Percentiles rank a stretch among this genome's conserved stretches.
phyloP scores from a whole-genome alignment of 2,113 vertebrate species.

The Forbesichthys papilliferus region DNA sequence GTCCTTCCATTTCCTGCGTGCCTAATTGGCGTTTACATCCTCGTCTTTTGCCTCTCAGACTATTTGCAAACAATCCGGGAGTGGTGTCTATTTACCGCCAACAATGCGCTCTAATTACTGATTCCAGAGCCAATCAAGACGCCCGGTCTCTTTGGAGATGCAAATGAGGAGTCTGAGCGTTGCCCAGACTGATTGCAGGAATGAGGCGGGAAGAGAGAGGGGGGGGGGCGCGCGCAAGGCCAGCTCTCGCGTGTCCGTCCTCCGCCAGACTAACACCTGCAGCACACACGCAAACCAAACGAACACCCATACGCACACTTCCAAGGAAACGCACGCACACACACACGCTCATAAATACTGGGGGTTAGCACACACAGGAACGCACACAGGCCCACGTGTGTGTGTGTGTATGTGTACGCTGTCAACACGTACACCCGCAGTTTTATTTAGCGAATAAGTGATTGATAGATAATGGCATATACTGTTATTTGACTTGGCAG shows the following conservation, averaged over 20 bases:
- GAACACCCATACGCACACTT: neutral
- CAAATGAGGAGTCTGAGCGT: conserved; percentile 67
- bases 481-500: conserved; percentile 63
- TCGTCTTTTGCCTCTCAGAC: conserved; percentile 53
- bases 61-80: conserved; percentile 81
- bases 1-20: conserved; percentile 50
- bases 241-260: conserved; percentile 58
- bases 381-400: conserved; percentile 20
- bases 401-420: conserved; percentile 11
- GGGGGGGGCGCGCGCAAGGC: conserved; percentile 7
- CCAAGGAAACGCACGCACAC: neutral
- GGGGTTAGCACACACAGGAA: conserved; percentile 5
- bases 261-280: conserved; percentile 79
- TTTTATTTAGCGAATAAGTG: conserved; percentile 39
- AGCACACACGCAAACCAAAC: conserved; percentile 24
- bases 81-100: conserved; percentile 77
- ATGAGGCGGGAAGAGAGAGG: conserved; percentile 45
- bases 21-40: conserved; percentile 67
- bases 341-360: neutral
- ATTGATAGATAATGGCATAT: conserved; percentile 50
- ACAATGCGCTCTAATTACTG: conserved; percentile 81
- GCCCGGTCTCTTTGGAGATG: conserved; percentile 75
- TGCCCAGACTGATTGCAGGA: conserved; percentile 77
- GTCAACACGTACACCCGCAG: neutral
- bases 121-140: conserved; percentile 79